These are phyloP conservation scores for Bombyx huttoni DNA, from an alignment of 2,888 invertebrate species.

Conservation along the genomic window DNA sequence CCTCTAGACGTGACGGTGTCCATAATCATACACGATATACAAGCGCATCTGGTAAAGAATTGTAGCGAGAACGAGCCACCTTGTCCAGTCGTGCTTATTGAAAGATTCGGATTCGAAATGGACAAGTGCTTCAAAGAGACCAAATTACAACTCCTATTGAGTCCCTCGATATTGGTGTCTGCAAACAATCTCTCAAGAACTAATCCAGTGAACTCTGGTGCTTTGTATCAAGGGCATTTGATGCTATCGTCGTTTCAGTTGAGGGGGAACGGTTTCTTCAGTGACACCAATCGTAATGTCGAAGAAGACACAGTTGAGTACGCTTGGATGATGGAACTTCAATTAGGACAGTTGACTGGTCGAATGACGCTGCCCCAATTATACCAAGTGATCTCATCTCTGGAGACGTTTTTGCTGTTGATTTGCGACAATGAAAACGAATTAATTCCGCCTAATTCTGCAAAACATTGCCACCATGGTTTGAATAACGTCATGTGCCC, in stretches of 20 bases:
- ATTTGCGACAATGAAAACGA: slow-evolving; percentile 92
- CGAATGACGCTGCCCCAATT: slow-evolving; percentile 91
- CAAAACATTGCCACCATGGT: slow-evolving; percentile 86
- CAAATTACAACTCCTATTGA: slow-evolving; percentile 88
- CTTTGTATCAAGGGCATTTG: slow-evolving; percentile 85
- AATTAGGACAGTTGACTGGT: slow-evolving; percentile 93
- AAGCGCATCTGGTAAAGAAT: slow-evolving; percentile 93
- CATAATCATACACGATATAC: slow-evolving; percentile 94
- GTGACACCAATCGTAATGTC: slow-evolving; percentile 88
- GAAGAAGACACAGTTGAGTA: slow-evolving; percentile 97
- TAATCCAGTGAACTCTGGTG: slow-evolving; percentile 49
- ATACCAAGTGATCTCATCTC: slow-evolving; percentile 86
- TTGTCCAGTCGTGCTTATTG: slow-evolving; percentile 90
- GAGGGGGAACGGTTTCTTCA: slow-evolving; percentile 97
- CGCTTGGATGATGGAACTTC: slow-evolving; percentile 96
- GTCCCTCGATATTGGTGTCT: slow-evolving; percentile 88
- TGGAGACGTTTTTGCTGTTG: slow-evolving; percentile 90
- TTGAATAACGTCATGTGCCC: slow-evolving; percentile 77
- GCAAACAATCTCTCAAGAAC: slow-evolving; percentile 81
- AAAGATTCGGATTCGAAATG: slow-evolving; percentile 97
- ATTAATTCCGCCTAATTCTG: slow-evolving; percentile 84
- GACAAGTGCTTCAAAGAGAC: slow-evolving; percentile 94
- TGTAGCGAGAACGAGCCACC: slow-evolving; percentile 92
- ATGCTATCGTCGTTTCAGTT: slow-evolving; percentile 89
- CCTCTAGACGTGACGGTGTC: slow-evolving; percentile 94